Evolutionary conservation across 2,888 invertebrate species (phyloP), one percentile per base, ranked within the genome.

Genomic region (Deilephila elpenor): DNA sequence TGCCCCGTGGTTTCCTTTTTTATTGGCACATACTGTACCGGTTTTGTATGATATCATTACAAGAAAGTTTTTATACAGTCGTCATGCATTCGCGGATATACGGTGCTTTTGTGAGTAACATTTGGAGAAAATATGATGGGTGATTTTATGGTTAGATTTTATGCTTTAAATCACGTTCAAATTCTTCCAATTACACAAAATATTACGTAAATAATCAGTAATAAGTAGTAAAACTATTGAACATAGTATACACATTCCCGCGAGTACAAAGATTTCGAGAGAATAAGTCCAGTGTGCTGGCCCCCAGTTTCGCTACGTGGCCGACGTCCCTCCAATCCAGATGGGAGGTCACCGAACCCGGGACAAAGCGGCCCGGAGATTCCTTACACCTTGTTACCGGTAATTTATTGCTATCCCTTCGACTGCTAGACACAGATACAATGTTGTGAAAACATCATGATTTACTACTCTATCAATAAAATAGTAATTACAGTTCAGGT

Each of bases 261-360:
- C 32, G 34, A 17, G 61, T 67, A 29, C 44, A 51, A 25, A 67
- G 44, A 67, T 67, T 44, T 67, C 44, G 67, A 67, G 67, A 51
- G 51, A 51, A 67, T 44, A 44, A 67, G 51, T 74, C 62, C 75
- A 71, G 20, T 37, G 64, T 37, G 37, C 81, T 25, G 67, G 67
- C 67, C 44, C 44, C 51, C 67, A 51, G 67, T 73, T 73, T 73
- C 59, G 72, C 72, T 73, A 67, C 72, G 72, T 44, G 72, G 34
- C 72, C 72, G 59, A 56, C 72, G 91, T 89, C 88, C 87, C 87
- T 88, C 80, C 83, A 88, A 87, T 86, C 86, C 88, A 87, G 87
- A 88, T 88, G 89, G 78, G 79, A 81, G 90, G 86, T 88, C 89
- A 83, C 75, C 80, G 91, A 89, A 87, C 91, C 79, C 75, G 70